Base-by-base conservation (phyloP, 2,888 invertebrate species). In the Tribolium freemani region DNA sequence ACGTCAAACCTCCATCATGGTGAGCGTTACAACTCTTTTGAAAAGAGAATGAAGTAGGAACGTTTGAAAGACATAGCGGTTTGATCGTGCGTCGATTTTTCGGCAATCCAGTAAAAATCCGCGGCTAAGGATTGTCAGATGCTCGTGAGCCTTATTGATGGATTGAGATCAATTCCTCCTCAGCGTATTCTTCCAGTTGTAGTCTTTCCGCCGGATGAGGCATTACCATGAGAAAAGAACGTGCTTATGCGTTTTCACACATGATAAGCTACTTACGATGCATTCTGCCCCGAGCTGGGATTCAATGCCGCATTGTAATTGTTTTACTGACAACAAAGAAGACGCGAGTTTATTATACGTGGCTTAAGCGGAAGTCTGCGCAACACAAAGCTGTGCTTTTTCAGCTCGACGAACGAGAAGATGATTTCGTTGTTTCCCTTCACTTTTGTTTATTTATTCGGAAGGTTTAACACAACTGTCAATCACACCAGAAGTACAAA, bases 91-190 rank as follows among this genome's bases (percentile, higher is more conserved):
- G 79, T 80, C 79, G 80, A 78, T 82, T 81, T 81, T 80, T 78
- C 79, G 78, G 79, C 81, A 82, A 84, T 83, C 82, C 82, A 83
- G 79, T 83, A 76, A 77, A 82, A 84, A 83, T 83, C 83, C 83
- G 72, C 79, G 78, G 80, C 82, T 81, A 82, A 80, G 80, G 79
- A 82, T 81, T 82, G 82, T 83, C 83, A 83, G 82, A 80, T 77
- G 79, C 76, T 79, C 74, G 76, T 83, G 82, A 84, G 83, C 83
- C 83, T 80, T 83, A 84, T 84, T 84, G 84, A 84, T 84, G 82
- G 84, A 84, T 84, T 80, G 83, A 80, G 79, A 79, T 75, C 74
- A 76, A 70, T 75, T 76, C 75, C 66, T 71, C 72, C 61, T 72
- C 72, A 69, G 72, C 68, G 74, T 67, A 70, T 63, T 64, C 53